Base-by-base conservation (phyloP, 2,113 vertebrate genomes). In the Baryphthengus martii region DNA sequence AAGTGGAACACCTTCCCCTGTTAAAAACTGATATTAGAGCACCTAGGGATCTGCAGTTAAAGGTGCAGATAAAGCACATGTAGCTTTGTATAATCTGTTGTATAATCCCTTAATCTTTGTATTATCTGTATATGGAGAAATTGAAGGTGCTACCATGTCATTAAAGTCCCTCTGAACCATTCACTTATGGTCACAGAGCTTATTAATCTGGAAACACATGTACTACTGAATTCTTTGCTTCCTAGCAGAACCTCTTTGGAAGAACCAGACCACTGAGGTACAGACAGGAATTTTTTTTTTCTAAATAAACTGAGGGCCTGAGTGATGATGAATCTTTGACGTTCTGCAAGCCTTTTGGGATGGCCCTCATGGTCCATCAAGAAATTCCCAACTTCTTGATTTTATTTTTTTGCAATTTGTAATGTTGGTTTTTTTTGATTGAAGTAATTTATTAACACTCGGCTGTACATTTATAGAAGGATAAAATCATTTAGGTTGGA, bases 311-410 rank as follows among this genome's bases (percentile, higher is more conserved):
- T 21, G 4, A 11, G 3, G 6, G 6, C 40, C 37, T 53, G n/a
- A 62, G 15, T 37, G 11, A 52, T 0, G 0, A 28, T 35, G 35
- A 65, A 9, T 17, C 49, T 75, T 88, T 80, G 8, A 4, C 40
- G 56, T 61, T 44, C 4, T 45, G 28, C 19, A 55, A 55, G 14
- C 6, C 8, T 83, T 83, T 89, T 68, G 15, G 9, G 21, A 45
- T 50, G 19, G 26, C 8, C 6, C 1, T 63, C 0, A 5, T 17
- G 19, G 33, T n/a, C n/a, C n/a, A n/a, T n/a, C n/a, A n/a, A n/a
- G n/a, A n/a, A n/a, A n/a, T n/a, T n/a, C n/a, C 11, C 28, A 50
- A 26, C 31, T 47, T 47, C 25, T 50, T 52, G 10, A 35, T 14
- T 59, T 23, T 55, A 62, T 26, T 14, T 18, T 17, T 53, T 47